Base-by-base conservation (phyloP, 1,140 invertebrate genomes). In the Diploscapter pachys region DNA sequence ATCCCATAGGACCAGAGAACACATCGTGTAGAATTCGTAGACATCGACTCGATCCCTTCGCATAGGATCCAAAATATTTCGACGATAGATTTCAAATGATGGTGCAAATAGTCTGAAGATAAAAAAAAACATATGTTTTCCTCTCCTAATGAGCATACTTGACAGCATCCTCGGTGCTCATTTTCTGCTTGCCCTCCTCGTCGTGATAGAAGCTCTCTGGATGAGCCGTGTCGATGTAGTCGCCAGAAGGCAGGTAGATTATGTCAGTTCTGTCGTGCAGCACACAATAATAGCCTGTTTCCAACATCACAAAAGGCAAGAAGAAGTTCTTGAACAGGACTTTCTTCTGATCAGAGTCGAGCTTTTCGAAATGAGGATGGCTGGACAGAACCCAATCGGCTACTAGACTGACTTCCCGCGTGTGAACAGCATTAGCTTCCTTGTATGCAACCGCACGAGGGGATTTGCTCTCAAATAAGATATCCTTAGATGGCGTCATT, bases 171-270 rank as follows among this genome's bases (percentile, higher is more conserved):
- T 74, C 73, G 9, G 73, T 66, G 56, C 65, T 63, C 73, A 74
- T 74, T 8, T 57, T 5, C 48, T 74, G 73, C 8, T 55, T 65
- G 5, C 66, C 73, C 48, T 61, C 66, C n/a, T 53, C 57, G 50
- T 74, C 73, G 5, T 56, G 57, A 13, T 74, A 74, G 73, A 74
- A 74, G 2, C 65, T 74, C 53, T 74, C 73, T 0, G 73, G 73
- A 11, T 64, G 64, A 4, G 52, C 53, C 56, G 63, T 66, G 11
- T 74, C 73, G 57, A 74, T 74, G 50, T 69, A 74, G 56, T 74
- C 73, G 2, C 73, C 73, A 52, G 73, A 68, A 3, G 73, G 52
- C 4, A 74, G 57, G 11, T 54, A 49, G 48, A 74, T 57, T 48
- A 74, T 64, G 66, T 74, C 73, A 8, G 54, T 74, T 8, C 73